Conservation (phyloP, 2,797 vertebrate species). For the Caiman crocodilus region DNA sequence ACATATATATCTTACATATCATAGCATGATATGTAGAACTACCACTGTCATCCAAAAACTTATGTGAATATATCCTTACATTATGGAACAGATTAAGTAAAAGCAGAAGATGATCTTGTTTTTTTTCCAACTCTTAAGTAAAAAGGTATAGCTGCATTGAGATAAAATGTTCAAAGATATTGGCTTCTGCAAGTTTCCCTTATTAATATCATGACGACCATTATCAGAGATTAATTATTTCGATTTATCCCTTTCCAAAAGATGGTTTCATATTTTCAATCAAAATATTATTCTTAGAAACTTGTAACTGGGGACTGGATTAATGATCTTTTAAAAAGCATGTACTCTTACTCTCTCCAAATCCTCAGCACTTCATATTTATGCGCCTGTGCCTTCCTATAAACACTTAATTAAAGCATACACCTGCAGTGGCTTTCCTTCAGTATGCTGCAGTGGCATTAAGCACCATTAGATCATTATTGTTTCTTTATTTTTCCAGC, state of each 20-base stretch:
- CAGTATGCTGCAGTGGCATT: background rate
- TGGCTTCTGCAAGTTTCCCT: background rate
- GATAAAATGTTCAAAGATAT: background rate
- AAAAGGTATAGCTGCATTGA: background rate
- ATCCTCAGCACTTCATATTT: background rate
- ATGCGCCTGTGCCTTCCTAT: background rate
- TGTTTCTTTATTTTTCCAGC: constrained; percentile 9
- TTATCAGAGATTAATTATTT: background rate
- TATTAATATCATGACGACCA: background rate
- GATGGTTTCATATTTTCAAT: background rate
- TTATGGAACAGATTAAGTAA: background rate
- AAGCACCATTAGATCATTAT: background rate
- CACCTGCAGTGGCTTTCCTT: background rate
- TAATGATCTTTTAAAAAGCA: background rate
- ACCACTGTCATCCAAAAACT: background rate
- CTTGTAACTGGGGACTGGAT: background rate
- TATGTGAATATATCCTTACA: background rate
- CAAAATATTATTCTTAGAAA: background rate
- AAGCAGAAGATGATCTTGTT: background rate
- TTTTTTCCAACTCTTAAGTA: background rate
- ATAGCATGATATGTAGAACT: background rate
- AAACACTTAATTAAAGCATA: background rate
- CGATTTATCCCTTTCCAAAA: background rate
- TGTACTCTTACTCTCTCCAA: background rate
- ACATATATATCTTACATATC: background rate